Conservation (phyloP, 2,888 invertebrate genomes). For the Phlogophora meticulosa region DNA sequence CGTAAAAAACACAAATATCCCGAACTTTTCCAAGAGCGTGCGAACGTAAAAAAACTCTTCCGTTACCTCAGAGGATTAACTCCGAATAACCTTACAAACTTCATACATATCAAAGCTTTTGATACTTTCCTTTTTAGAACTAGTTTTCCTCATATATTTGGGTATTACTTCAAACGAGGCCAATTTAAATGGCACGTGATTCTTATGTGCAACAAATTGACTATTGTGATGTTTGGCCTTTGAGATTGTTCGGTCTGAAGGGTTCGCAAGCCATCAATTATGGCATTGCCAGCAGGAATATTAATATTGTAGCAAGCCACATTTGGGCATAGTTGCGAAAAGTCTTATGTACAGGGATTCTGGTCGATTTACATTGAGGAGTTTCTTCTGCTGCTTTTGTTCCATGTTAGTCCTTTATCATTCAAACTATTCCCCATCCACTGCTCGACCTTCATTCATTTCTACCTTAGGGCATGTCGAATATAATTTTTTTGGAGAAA, state of each 20-base stretch:
- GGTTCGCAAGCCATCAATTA: not conserved
- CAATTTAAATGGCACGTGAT: constrained; percentile 37
- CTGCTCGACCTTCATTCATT: no score
- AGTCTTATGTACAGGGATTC: no score
- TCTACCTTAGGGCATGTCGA: no score
- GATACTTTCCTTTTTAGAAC: constrained; percentile 9
- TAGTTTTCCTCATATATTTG: constrained; percentile 32
- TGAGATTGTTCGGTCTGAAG: not conserved
- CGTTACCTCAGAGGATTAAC: constrained; percentile 33
- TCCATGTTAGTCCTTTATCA: no score
- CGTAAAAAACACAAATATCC: constrained; percentile 24
- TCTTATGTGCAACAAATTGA: constrained; percentile 1
- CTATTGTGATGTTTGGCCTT: not conserved
- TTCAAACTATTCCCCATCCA: no score
- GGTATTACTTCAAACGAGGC: constrained; percentile 36
- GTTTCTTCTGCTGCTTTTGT: no score
- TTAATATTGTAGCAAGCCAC: no score
- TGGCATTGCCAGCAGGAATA: not conserved
- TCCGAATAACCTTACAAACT: constrained; percentile 41
- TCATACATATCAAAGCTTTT: constrained; percentile 57
- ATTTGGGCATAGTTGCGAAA: no score
- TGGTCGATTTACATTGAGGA: no score
- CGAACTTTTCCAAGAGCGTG: constrained; percentile 10
- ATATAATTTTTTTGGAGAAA: constrained; percentile 8
- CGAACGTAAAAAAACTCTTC: constrained; percentile 21